Evolutionary conservation across 2,888 invertebrate species (phyloP), one percentile per base, ranked within the genome.

Genomic region (Phragmatobia fuliginosa): DNA sequence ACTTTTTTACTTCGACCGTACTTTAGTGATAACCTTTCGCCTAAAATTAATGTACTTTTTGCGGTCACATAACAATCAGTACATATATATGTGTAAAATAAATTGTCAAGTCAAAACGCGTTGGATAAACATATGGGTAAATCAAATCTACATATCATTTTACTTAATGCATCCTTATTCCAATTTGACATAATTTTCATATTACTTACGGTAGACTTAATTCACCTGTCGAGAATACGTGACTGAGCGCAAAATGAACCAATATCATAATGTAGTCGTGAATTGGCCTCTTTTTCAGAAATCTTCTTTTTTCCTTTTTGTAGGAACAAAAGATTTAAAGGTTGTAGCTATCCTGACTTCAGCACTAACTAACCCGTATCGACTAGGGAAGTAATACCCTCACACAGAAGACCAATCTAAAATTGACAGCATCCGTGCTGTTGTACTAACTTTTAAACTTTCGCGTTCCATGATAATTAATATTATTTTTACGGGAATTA

Each of bases 241-340:
- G 56, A 28, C 56, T 56, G 28, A 28, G 56, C 25, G 16, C 28
- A 28, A 28, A 28, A 59, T 41, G 59, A 41, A 41, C 31, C 59
- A 59, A 59, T 69, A 62, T 66, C 65, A 62, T 18, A 32, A 68
- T 33, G 38, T 71, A 66, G 65, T 60, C 67, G 38, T 45, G 45
- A 18, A 49, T 49, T 49, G n/a, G 21, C n/a, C 21, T 63, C 64
- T 62, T 67, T 56, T 28, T 16, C 16, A 6, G 56, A 52, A 52
- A 52, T 25, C 8, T 49, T 28, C 0, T 52, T 56, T 28, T 56
- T 28, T 56, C 10, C 25, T 11, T 14, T 56, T 56, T 11, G 2
- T 56, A 16, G 28, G 8, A 25, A 49, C 45, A 49, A n/a, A n/a
- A n/a, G n/a, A n/a, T n/a, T n/a, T n/a, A n/a, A n/a, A n/a, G n/a